These are phyloP conservation scores for Cuniculus paca DNA, from an alignment of 2,797 vertebrate species.

Conservation along the genomic window DNA sequence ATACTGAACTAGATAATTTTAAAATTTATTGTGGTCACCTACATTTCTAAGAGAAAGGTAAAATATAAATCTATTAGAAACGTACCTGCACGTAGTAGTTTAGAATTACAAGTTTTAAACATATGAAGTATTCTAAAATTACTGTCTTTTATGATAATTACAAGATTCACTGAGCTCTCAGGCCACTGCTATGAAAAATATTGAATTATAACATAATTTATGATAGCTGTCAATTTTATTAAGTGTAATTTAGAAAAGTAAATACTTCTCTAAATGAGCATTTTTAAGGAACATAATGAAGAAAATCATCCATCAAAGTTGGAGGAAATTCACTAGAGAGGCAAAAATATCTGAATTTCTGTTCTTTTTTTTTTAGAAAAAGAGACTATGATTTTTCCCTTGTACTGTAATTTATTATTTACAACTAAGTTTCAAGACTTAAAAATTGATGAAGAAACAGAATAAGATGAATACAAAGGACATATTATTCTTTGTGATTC, in stretches of 20 bases:
- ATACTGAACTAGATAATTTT: not conserved
- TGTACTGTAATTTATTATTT: not conserved
- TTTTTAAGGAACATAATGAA: not conserved
- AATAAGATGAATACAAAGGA: not conserved
- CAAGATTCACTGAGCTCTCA: not conserved
- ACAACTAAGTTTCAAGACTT: not conserved
- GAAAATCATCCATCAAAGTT: not conserved
- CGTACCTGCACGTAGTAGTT: not conserved
- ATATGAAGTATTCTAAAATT: conserved; percentile 31
- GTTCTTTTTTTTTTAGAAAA: not conserved
- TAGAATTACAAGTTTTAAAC: conserved; percentile 5
- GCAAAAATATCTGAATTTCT: not conserved
- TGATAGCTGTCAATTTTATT: not conserved
- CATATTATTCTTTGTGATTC: not conserved
- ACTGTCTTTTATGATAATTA: not conserved
- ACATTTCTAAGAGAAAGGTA: not conserved
- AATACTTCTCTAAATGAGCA: conserved; percentile 13
- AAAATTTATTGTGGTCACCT: not conserved
- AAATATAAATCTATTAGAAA: not conserved
- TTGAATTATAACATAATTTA: not conserved
- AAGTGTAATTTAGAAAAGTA: conserved; percentile 29
- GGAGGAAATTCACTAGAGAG: not conserved
- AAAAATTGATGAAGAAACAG: not conserved
- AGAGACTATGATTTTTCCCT: not conserved
- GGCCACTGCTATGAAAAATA: not conserved